Conservation (phyloP, 1,140 invertebrate species). For the Bombus picipes region DNA sequence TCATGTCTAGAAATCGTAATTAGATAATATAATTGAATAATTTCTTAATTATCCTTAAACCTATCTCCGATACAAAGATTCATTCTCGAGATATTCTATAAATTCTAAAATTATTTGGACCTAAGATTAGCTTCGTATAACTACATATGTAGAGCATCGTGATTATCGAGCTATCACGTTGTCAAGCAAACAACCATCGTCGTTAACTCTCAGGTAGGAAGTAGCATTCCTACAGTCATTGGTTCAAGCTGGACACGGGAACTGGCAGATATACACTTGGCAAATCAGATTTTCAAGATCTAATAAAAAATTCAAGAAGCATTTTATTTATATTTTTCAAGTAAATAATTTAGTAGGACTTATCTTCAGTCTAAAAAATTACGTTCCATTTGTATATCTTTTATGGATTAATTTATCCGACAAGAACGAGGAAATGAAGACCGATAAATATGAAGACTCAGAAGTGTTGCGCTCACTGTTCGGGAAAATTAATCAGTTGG, state of each 20-base stretch:
- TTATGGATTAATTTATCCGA: too few species aligned
- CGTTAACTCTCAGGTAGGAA: not conserved
- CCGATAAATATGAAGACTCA: conserved; percentile 42
- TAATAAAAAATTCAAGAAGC: not conserved
- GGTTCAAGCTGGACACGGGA: not conserved
- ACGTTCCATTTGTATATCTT: too few species aligned
- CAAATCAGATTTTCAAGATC: not conserved
- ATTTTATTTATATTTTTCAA: not conserved
- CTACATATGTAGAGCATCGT: not conserved
- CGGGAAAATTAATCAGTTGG: conserved; percentile 63
- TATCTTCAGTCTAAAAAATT: not conserved
- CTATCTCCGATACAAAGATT: not conserved
- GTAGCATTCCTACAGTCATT: conserved; percentile 38
- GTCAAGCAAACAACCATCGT: conserved; percentile 79
- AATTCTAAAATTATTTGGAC: conserved; percentile 1
- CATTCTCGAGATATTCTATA: not conserved
- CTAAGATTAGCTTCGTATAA: not conserved
- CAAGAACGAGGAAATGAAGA: not conserved
- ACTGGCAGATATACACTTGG: not conserved
- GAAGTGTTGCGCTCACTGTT: conserved; percentile 77
- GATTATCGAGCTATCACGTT: conserved; percentile 79
- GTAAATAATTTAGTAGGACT: not conserved
- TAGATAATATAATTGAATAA: not conserved
- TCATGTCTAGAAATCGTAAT: not conserved
- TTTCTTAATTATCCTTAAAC: not conserved